These are phyloP conservation scores for Neosilurus mollespiculum DNA, from an alignment of 2,797 vertebrate genomes.

Conservation along the genomic window DNA sequence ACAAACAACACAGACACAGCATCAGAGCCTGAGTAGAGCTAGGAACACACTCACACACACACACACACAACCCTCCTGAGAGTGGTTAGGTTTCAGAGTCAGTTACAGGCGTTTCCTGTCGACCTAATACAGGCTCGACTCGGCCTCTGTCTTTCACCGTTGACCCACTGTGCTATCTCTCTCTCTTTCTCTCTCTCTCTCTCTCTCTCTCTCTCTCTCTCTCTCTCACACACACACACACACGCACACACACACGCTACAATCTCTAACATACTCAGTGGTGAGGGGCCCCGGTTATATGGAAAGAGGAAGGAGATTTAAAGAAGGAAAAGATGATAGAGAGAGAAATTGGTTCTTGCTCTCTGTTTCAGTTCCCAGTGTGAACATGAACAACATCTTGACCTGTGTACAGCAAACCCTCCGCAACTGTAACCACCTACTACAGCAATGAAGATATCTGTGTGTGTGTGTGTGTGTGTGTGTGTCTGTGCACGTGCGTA, in stretches of 20 bases:
- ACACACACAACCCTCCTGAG: conserved; percentile 37
- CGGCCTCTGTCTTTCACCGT: conserved; percentile 25
- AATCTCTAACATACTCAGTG: conserved; percentile 8
- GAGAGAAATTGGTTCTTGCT: conserved; percentile 40
- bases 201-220: not conserved
- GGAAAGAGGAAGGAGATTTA: conserved; percentile 39
- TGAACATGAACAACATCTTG: not conserved
- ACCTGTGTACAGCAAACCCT: not conserved
- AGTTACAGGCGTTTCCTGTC: conserved; percentile 52
- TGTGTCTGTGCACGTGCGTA: too few relatives aligned
- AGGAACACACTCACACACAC: conserved; percentile 50
- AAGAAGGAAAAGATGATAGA: conserved; percentile 21
- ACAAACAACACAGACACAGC: conserved; percentile 1
- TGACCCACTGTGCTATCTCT: not conserved
- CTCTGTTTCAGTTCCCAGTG: conserved; percentile 21
- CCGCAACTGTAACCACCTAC: not conserved
- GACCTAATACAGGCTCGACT: conserved; percentile 41
- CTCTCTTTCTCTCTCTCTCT: not conserved
- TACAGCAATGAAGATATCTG: not conserved
- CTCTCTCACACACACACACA: conserved; percentile 8
- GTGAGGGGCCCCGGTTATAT: conserved; percentile 22
- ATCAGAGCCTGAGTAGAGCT: conserved; percentile 13
- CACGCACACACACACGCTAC: conserved; percentile 14
- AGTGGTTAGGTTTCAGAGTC: conserved; percentile 51
- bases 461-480: too few relatives aligned